phyloP scores from a whole-genome alignment of 2,113 vertebrate genomes.

The Tricholaema leucomelas region DNA sequence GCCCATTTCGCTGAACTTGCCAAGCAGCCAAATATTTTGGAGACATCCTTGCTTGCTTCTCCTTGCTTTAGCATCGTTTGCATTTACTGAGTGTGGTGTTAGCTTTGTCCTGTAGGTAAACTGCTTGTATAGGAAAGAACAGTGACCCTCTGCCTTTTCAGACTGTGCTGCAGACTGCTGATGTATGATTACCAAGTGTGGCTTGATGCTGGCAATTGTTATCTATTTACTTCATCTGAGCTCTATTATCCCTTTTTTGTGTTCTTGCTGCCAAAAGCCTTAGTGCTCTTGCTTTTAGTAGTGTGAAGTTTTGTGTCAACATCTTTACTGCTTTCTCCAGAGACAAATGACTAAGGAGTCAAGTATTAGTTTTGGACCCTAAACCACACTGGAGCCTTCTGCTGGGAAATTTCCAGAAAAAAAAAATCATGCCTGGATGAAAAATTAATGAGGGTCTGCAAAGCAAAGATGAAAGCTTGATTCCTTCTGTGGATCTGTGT shows the following conservation, averaged over 20 bases:
- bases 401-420: background rate
- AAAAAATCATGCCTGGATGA: background rate
- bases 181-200: background rate
- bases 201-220: background rate
- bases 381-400: background rate
- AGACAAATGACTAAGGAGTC: background rate
- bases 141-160: background rate
- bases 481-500: background rate
- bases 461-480: background rate
- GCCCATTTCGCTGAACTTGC: background rate
- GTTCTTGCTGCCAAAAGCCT: background rate
- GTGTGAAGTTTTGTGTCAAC: background rate
- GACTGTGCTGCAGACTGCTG: background rate
- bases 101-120: background rate
- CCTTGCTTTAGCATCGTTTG: conserved; percentile 10
- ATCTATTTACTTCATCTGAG: background rate
- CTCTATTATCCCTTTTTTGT: background rate
- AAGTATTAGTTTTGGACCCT: background rate
- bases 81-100: background rate
- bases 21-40: conserved; percentile 33
- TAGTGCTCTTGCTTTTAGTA: background rate
- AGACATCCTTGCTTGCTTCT: background rate
- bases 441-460: background rate
- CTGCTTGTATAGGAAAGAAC: background rate
- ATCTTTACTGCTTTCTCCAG: background rate